Conservation (phyloP, 2,888 invertebrate species). For the Drosophila antonietae region DNA sequence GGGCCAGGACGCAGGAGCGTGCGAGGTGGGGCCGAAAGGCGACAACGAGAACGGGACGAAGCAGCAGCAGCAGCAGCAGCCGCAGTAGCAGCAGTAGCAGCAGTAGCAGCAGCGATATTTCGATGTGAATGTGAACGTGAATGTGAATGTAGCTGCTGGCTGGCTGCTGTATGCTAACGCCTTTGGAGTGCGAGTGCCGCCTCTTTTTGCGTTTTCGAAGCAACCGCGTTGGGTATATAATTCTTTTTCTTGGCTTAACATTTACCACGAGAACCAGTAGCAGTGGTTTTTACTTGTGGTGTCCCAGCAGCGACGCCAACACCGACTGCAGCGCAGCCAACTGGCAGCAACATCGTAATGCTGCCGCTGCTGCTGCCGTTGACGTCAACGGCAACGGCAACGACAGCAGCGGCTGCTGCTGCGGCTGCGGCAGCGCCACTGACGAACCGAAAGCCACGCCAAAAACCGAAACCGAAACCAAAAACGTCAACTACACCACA, state of each 20-base stretch:
- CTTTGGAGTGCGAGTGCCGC: slow-evolving; percentile 57
- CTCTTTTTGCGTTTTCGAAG: slow-evolving; percentile 61
- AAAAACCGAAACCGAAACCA: slow-evolving; percentile 73
- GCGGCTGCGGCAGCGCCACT: slow-evolving; percentile 11
- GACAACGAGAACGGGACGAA: slow-evolving; percentile 39
- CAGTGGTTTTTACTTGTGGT: slow-evolving; percentile 84
- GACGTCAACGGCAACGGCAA: slow-evolving; percentile 2
- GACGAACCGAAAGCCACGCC: slow-evolving; percentile 62
- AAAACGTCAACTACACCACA: slow-evolving; percentile 80
- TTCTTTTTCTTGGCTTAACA: slow-evolving; percentile 82
- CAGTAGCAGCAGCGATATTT: slow-evolving; percentile 35
- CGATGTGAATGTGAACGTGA: slow-evolving; percentile 23
- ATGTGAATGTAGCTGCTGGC: slow-evolving; percentile 14
- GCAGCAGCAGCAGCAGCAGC: slow-evolving; percentile 42
- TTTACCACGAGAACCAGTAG: slow-evolving; percentile 85
- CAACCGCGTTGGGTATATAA: slow-evolving; percentile 67
- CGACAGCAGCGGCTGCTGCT: neutral
- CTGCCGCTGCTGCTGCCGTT: neutral
- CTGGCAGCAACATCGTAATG: slow-evolving; percentile 13
- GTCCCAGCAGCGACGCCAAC: slow-evolving; percentile 60
- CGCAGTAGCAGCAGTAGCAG: slow-evolving; percentile 31
- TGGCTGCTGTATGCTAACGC: slow-evolving; percentile 34
- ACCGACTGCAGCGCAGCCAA: slow-evolving; percentile 16
- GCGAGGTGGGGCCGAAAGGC: slow-evolving; percentile 3
- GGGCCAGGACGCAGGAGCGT: slow-evolving; percentile 54